Evolutionary conservation across 2,888 invertebrate genomes (phyloP).

Genomic region (Didymodactylos carnosus): DNA sequence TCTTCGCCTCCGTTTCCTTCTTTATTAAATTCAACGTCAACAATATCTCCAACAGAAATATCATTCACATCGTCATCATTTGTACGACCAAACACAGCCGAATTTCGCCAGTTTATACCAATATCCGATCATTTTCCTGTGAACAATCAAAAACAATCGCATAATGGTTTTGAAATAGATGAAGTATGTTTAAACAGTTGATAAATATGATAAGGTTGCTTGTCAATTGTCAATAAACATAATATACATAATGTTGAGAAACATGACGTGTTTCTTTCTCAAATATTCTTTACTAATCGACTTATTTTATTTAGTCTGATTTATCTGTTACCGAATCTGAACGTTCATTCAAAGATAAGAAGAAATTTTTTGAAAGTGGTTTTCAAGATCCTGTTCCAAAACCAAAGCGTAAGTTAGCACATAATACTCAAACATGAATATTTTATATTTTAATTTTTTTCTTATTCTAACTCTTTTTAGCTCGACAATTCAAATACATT

Average conservation of each 20-base stretch:
- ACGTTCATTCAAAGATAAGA: slow-evolving; percentile 10
- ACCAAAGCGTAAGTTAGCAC: slow-evolving; percentile 4
- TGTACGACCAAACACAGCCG: background rate
- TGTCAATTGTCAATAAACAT: too few species aligned
- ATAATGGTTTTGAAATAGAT: background rate
- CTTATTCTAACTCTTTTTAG: background rate
- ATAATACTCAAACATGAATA: background rate
- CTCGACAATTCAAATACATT: slow-evolving; percentile 9
- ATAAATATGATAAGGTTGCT: too few species aligned
- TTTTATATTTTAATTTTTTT: background rate
- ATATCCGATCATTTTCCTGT: background rate
- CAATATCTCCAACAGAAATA: too few species aligned
- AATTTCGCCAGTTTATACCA: background rate
- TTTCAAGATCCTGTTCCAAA: background rate
- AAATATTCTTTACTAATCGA: background rate
- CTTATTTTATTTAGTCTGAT: background rate
- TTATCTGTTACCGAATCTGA: background rate
- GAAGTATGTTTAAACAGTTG: background rate
- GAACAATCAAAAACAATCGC: background rate
- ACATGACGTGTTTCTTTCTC: too few species aligned
- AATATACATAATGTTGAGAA: too few species aligned
- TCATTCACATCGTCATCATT: background rate
- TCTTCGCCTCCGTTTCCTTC: too few species aligned
- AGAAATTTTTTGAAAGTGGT: slow-evolving; percentile 9
- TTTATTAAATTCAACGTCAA: too few species aligned